Conservation (phyloP, 2,113 vertebrate genomes). For the Phylloscopus trochilus region DNA sequence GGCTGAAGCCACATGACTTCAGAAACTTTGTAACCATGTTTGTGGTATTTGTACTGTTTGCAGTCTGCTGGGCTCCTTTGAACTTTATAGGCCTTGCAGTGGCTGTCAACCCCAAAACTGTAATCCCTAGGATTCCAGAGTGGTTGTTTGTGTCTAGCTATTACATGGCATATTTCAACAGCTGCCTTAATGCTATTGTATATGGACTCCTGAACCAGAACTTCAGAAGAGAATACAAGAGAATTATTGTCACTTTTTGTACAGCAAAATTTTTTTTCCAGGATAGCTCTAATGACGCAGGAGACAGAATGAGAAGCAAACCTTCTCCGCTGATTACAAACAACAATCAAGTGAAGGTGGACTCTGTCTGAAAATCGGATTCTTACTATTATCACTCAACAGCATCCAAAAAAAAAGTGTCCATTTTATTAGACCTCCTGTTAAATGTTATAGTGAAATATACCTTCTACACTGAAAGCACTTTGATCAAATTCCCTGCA, state of each 20-base stretch:
- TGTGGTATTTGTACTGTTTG: constrained; percentile 95
- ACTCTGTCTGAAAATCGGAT: constrained; percentile 80
- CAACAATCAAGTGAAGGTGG: constrained; percentile 91
- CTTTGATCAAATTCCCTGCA: constrained; percentile 29
- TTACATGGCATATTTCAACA: constrained; percentile 99
- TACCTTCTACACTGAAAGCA: constrained; percentile 1
- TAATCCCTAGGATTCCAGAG: constrained; percentile 87
- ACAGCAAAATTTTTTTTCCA: constrained; percentile 85
- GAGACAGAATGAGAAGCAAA: constrained; percentile 87
- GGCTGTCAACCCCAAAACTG: constrained; percentile 80
- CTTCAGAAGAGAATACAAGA: constrained; percentile 93
- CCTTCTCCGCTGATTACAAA: constrained; percentile 87
- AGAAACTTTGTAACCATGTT: constrained; percentile 98
- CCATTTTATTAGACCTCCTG: background rate
- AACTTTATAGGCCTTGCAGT: constrained; percentile 94
- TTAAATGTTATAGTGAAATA: constrained; percentile 6
- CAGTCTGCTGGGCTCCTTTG: constrained; percentile 95
- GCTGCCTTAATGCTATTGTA: constrained; percentile 97
- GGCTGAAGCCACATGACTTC: constrained; percentile 88
- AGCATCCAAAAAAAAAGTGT: background rate
- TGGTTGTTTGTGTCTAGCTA: constrained; percentile 97
- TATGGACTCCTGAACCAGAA: constrained; percentile 97
- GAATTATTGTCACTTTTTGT: constrained; percentile 87
- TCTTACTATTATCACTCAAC: background rate
- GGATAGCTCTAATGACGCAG: constrained; percentile 86